Evolutionary conservation across 1,140 invertebrate species (phyloP), one percentile per base, ranked within the genome.

Genomic region (Frieseomelitta varia): DNA sequence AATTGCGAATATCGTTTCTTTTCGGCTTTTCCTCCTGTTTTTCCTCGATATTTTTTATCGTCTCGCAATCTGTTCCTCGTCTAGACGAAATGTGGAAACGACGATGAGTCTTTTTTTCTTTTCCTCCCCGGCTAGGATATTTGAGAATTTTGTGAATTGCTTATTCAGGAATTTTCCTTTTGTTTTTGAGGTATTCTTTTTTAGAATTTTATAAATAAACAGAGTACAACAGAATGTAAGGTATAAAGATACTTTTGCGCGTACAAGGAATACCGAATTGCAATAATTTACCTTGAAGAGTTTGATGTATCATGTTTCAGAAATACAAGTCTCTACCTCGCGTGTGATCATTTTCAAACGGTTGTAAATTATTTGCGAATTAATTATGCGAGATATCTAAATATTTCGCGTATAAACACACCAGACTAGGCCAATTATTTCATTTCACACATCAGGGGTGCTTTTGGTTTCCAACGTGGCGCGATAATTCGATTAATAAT

Each of bases 1-100:
- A 75, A 72, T 58, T 39, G 71, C 58, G 34, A 55, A 56, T 83
- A 68, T 63, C 67, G 27, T 76, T 69, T 65, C 63, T 63, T 68
- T n/a, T n/a, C 14, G 27, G 55, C 17, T 72, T 55, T n/a, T 17
- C 17, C 30, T 74, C 21, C 30, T 78, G 56, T 30, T 30, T 30
- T 30, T 2, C 47, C n/a, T 55, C 58, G 27, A 75, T n/a, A 1
- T 30, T 30, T 2, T 2, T 30, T 30, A 1, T n/a, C 24, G 21
- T 75, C 53, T 30, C 8, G 8, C 47, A 1, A 21, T 15, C 19
- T 68, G 39, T 19, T 53, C n/a, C 12, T 51, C 34, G n/a, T 51
- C 24, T 47, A 47, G 21, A 2, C 4, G 17, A 15, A 1, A 3
- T 14, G 58, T 11, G 11, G 24, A 8, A n/a, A 17, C 24, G 24